These are phyloP conservation scores for Zaprionus davidi DNA, from an alignment of 1,140 invertebrate genomes.

Conservation along the genomic window DNA sequence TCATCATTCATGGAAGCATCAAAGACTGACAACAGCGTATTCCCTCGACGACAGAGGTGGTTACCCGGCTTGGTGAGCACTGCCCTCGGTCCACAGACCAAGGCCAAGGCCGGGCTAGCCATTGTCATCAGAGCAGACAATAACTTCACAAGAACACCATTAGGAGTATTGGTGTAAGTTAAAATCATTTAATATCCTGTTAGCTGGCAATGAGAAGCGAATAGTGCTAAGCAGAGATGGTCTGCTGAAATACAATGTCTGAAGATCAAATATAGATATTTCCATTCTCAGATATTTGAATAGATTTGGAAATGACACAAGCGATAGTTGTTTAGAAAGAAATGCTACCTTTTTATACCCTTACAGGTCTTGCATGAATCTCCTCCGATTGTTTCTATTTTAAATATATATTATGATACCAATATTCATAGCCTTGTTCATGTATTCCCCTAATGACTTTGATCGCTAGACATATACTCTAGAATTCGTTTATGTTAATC, in stretches of 20 bases:
- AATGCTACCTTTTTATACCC: too few relatives aligned
- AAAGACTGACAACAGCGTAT: constrained; percentile 47
- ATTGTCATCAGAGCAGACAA: constrained; percentile 54
- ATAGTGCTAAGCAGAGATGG: not conserved
- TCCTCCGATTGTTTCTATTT: too few relatives aligned
- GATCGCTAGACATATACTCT: too few relatives aligned
- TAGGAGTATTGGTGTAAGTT: constrained; percentile 36
- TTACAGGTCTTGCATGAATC: too few relatives aligned
- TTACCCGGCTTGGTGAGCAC: constrained; percentile 5
- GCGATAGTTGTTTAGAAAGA: too few relatives aligned
- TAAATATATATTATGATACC: too few relatives aligned
- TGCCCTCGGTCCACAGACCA: constrained; percentile 14
- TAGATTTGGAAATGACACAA: too few relatives aligned
- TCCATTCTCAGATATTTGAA: not conserved
- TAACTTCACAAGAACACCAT: constrained; percentile 60
- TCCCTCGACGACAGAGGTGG: constrained; percentile 9
- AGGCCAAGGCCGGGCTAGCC: constrained; percentile 44
- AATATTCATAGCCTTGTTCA: too few relatives aligned
- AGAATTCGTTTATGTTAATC: too few relatives aligned
- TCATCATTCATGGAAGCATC: constrained; percentile 72
- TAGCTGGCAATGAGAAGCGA: not conserved
- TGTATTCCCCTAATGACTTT: too few relatives aligned
- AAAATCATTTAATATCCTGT: not conserved
- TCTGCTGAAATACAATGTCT: not conserved
- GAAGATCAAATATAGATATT: not conserved